Evolutionary conservation across 2,888 invertebrate species (phyloP), one percentile per base, ranked within the genome.

Genomic region (Coenonympha arcania): DNA sequence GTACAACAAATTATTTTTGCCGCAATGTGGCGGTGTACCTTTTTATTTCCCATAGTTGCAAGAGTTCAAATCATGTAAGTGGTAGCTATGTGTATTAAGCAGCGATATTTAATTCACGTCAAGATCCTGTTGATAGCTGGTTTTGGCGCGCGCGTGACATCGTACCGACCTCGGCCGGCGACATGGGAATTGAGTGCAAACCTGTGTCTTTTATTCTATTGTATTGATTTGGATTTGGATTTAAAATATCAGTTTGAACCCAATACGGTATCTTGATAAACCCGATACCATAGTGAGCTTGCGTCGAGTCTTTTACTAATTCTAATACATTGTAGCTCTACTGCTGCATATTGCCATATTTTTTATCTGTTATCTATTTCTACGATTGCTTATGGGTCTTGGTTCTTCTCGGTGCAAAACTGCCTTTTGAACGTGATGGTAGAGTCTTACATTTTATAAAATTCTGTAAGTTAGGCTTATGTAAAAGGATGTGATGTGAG

Each of bases 51-150:
- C 41, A 41, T 41, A 18, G 11, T 28, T 28, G n/a, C 16, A 41
- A 28, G 26, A 41, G 39, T 39, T 39, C 39, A 39, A 39, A 24
- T 13, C 15, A 9, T 22, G 13, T 15, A 18, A 42, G 28, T 30
- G 6, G 42, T n/a, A n/a, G n/a, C n/a, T n/a, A n/a, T n/a, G n/a
- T n/a, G n/a, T 30, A 30, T 34, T 41, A 41, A 41, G 41, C 41
- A 34, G 34, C 34, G 18, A 50, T 50, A 50, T 44, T 50, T 39
- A 50, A 44, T 50, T 44, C 22, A 50, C 37, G 31, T 33, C 39
- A 22, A 49, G 49, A 49, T 49, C n/a, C 20, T 40, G 22, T 3
- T 31, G 49, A 50, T 50, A 50, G 44, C 44, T 44, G 1, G 15
- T 43, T 50, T 39, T 9, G 49, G 49, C 4, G 11, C 11, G 20